Evolutionary conservation across 2,113 vertebrate species (phyloP).

Genomic region (Tragelaphus strepsiceros): DNA sequence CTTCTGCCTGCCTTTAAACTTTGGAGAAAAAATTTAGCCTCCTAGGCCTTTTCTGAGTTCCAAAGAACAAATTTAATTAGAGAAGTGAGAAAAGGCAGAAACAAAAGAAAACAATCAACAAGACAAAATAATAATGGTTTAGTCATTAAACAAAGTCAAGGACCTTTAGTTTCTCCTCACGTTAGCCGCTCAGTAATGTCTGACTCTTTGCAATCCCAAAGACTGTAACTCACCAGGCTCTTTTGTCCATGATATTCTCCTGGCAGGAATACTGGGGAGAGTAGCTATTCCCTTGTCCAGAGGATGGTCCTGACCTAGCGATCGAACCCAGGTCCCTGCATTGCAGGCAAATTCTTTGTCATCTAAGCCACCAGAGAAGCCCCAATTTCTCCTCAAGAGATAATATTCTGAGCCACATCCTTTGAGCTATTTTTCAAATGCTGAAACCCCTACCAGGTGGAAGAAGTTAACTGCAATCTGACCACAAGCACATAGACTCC

Average conservation of each 20-base stretch:
- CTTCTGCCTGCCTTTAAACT: background rate
- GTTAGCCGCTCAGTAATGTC: background rate
- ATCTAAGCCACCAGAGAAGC: background rate
- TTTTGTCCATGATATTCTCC: background rate
- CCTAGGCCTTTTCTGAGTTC: background rate
- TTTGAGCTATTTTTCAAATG: background rate
- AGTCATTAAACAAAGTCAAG: background rate
- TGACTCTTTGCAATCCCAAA: background rate
- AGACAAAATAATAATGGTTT: background rate
- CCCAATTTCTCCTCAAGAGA: background rate
- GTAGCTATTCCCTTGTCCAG: background rate
- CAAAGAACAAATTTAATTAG: background rate
- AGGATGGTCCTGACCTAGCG: background rate
- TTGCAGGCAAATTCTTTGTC: background rate
- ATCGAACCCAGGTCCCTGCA: background rate
- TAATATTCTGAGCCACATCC: background rate
- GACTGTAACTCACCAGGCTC: background rate
- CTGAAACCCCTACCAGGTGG: background rate
- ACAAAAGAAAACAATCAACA: background rate
- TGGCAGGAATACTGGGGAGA: background rate
- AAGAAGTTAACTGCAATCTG: background rate
- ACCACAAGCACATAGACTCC: background rate
- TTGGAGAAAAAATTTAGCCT: background rate
- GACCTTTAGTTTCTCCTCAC: background rate
- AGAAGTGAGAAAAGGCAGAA: background rate